phyloP scores from a whole-genome alignment of 2,113 vertebrate species.

The Macaca nemestrina region DNA sequence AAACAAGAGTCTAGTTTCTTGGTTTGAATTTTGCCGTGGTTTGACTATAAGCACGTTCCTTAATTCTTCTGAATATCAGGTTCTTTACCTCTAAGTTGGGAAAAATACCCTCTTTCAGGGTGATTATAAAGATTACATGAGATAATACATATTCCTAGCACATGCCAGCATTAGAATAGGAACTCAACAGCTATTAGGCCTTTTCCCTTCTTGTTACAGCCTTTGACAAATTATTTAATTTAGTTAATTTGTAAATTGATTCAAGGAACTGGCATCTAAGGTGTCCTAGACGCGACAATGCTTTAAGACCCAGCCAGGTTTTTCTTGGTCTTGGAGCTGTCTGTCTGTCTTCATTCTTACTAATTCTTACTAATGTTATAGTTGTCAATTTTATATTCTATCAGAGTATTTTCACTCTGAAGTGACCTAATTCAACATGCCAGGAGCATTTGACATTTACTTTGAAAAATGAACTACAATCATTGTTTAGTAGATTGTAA shows the following conservation, averaged over 20 bases:
- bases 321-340: slow-evolving; percentile 19
- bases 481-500: slow-evolving; percentile 30
- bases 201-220: slow-evolving; percentile 8
- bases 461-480: slow-evolving; percentile 31
- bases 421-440: slow-evolving; percentile 8
- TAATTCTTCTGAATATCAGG: not conserved
- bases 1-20: not conserved
- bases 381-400: not conserved
- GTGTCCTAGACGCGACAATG: not conserved
- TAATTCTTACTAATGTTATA: slow-evolving; percentile 3
- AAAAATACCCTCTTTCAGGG: not conserved
- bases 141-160: slow-evolving; percentile 11
- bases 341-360: slow-evolving; percentile 27
- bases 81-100: not conserved
- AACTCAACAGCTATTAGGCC: not conserved
- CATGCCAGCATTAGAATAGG: not conserved
- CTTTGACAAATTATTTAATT: slow-evolving; percentile 24
- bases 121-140: not conserved
- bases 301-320: not conserved
- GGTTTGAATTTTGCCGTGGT: slow-evolving; percentile 24
- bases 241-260: not conserved
- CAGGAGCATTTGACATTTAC: slow-evolving; percentile 26
- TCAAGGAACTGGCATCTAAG: not conserved
- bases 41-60: not conserved
- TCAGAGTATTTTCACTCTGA: slow-evolving; percentile 36